Base-by-base conservation (phyloP, 2,797 vertebrate genomes). In the Psittacula derbiana region DNA sequence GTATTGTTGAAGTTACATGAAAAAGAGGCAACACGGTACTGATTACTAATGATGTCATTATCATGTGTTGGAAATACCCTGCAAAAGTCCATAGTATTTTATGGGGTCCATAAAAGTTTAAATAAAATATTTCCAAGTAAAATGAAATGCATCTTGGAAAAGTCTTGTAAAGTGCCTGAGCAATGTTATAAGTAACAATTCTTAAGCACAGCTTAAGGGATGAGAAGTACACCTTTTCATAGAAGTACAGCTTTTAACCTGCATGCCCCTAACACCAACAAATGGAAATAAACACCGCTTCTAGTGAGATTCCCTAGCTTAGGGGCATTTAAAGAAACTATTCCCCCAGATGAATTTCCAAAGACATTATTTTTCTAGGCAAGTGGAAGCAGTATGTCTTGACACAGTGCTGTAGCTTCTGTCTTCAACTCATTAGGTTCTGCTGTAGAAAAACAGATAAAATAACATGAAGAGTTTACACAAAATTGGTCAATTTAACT, bases 201-300 rank as follows among this genome's bases (percentile, higher is more conserved):
- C 50, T 66, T 73, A 44, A 86, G 41, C 28, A 44, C 17, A 81
- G 53, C 30, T 81, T 79, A 75, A 30, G 8, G 31, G 40, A 52
- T 1, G 8, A 81, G 69, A 82, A 64, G 12, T 49, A 31, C 38
- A 47, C 53, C 58, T 92, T 93, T 86, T 93, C 86, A 71, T 65
- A 65, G 25, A 87, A 79, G 31, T 46, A 60, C 67, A 94, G 78
- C 44, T 92, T 95, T 91, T 84, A 86, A 75, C 70, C 55, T 91
- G 58, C 52, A 20, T 1, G 7, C 60, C 47, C 25, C 46, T 52
- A 73, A 67, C 27, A 64, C 18, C 43, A 65, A 49, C 69, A 60
- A 60, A 33, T 57, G 23, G 84, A 86, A 86, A 70, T 41, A 90
- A 90, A 81, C 72, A n/a, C 28, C 44, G 14, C 33, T n/a, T 73